Evolutionary conservation across 1,140 invertebrate genomes (phyloP), one percentile per base, ranked within the genome.

Genomic region (Drosophila tsacasi): DNA sequence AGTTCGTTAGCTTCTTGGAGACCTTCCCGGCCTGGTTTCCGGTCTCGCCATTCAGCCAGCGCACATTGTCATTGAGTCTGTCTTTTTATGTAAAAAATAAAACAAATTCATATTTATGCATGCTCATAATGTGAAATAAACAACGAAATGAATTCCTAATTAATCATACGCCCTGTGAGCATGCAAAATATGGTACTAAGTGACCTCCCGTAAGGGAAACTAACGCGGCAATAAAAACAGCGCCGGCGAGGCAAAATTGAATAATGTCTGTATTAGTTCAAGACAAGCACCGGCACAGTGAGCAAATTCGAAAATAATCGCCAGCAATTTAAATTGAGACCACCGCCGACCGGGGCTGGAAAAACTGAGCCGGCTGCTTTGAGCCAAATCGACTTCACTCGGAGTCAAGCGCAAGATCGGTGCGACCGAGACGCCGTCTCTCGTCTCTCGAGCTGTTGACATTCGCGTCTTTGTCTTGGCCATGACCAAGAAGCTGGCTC

Each of bases 401-500:
- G 42, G 58, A 59, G 63, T 69, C 42, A 37, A 68, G 77, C 71
- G 42, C 71, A 65, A 77, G 75, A 65, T 61, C 57, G 47, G 42
- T 42, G 25, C 54, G 30, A 72, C n/a, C 10, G 17, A 30, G 46
- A 25, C 46, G 21, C 21, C 32, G 52, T 10, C 30, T 46, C 44
- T n/a, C 46, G 62, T 21, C 23, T 57, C 66, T 32, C 65, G 23
- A 76, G 77, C 78, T 79, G 85, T 85, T 90, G 85, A 90, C 85
- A 90, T 90, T 90, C 85, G 85, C 81, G 61, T 66, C 79, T 85
- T 76, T 80, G 57, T 66, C 81, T 85, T 76, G 85, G 72, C 85
- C 85, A 66, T 90, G 85, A 90, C 85, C 85, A 90, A 90, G 85
- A 90, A 90, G 85, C 76, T 76, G 81, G 76, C 69, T 89, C 58